Evolutionary conservation across 2,113 vertebrate species (phyloP), one percentile per base, ranked within the genome.

Genomic region (Amphilophus citrinellus): DNA sequence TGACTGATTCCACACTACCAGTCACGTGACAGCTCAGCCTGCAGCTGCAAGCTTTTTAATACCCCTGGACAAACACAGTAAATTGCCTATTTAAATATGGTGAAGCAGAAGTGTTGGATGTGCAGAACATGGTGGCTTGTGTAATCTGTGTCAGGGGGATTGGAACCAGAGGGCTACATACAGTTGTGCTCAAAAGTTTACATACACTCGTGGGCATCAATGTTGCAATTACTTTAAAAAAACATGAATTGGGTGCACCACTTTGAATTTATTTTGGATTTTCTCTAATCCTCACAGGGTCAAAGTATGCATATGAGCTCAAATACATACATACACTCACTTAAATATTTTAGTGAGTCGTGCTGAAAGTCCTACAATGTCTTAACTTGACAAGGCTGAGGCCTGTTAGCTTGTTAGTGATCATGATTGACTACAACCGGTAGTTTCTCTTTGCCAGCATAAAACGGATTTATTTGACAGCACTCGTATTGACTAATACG

Each of bases 71-170:
- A 88, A 85, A 90, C 50, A 17, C 79, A 73, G 44, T 57, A 58
- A 78, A 86, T 61, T 37, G 53, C 30, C 47, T 76, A 57, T 84
- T 91, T 84, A 75, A 84, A 88, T 85, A 73, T 35, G 53, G 81
- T 58, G 77, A 27, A 27, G 76, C 71, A 73, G 63, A 60, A 81
- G 57, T 77, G 77, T 84, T 71, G 76, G 78, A 87, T 68, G 79
- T 77, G 84, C 63, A 88, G 61, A 78, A 66, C 0, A 15, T 7
- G 24, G 44, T 77, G 22, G 68, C 24, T 7, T 24, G 88, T 18
- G 53, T 68, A 13, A 60, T 57, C 24, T 15, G 62, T 20, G 59
- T 7, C 6, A 0, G 27, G 59, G 59, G 65, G 13, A 20, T 10
- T 66, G 30, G 24, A 84, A 62, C 1, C 8, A 0, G 30, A 0